Evolutionary conservation across 2,888 invertebrate genomes (phyloP).

Genomic region (Leucophora obtusa): DNA sequence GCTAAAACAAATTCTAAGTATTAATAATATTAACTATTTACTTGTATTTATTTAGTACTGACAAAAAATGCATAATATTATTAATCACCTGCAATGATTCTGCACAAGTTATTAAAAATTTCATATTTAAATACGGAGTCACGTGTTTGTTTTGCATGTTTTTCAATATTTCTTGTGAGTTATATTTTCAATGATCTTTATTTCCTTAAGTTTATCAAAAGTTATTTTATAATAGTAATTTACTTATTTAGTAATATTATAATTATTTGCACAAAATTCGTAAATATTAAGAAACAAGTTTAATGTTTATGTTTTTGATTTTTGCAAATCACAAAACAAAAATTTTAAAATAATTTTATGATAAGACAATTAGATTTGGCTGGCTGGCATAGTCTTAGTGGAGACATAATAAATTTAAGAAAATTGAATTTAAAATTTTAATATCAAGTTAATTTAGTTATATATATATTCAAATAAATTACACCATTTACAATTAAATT

Average conservation of each 20-base stretch:
- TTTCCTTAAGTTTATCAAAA: not conserved
- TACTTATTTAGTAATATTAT: not conserved
- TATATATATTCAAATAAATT: no score
- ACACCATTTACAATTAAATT: no score
- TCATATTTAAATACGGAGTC: not conserved
- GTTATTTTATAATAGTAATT: not conserved
- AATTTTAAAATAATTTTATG: not conserved
- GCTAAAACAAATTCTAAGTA: not conserved
- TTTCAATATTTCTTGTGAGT: not conserved
- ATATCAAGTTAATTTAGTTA: not conserved
- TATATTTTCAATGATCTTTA: not conserved
- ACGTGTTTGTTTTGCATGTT: not conserved
- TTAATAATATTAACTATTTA: not conserved
- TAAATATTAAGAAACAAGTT: constrained; percentile 1
- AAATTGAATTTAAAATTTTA: not conserved
- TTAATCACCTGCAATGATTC: not conserved
- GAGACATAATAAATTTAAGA: not conserved
- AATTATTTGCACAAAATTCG: not conserved
- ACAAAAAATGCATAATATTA: constrained; percentile 1
- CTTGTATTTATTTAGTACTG: not conserved
- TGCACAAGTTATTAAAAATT: not conserved
- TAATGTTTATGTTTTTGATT: not conserved
- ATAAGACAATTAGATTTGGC: not conserved
- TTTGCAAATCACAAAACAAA: not conserved
- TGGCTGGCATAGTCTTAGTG: not conserved